Evolutionary conservation across 92 coral and sea anemone species (phyloP).

Genomic region (Epizoanthus illoricatus): DNA sequence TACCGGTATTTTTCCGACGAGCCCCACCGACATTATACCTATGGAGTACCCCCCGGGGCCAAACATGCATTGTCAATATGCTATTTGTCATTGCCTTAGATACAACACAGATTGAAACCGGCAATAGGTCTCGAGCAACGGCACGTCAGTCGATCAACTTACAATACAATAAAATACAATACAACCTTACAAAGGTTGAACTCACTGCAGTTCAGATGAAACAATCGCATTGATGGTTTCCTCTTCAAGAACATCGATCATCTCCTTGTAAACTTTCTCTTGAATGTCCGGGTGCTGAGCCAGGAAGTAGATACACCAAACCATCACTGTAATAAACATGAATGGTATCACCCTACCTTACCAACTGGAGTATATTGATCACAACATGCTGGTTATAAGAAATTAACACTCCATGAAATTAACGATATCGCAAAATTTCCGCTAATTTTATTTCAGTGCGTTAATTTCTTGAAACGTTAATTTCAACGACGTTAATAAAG

Average conservation of each 20-base stretch:
- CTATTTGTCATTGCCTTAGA: no score
- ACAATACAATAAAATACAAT: neutral
- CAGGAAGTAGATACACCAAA: conserved; percentile 87
- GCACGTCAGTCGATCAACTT: neutral
- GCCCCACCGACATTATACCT: no score
- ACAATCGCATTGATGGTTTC: conserved; percentile 70
- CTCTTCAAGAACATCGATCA: conserved; percentile 73
- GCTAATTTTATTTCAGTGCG: no score
- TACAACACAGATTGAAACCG: neutral
- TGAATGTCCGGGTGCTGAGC: conserved; percentile 85
- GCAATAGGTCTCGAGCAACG: neutral
- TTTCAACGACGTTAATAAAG: no score
- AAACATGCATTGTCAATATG: no score
- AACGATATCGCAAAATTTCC: no score
- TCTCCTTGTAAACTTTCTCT: conserved; percentile 78
- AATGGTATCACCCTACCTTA: neutral
- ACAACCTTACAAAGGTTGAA: neutral
- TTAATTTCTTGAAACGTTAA: no score
- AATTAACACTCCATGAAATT: no score
- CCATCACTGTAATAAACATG: conserved; percentile 62
- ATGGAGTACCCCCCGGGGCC: no score
- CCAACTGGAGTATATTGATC: no score
- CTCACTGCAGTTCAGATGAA: conserved; percentile 72
- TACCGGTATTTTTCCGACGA: no score
- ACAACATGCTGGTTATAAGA: neutral